Evolutionary conservation across 2,113 vertebrate genomes (phyloP).

Genomic region (Erythrocercus mccallii): DNA sequence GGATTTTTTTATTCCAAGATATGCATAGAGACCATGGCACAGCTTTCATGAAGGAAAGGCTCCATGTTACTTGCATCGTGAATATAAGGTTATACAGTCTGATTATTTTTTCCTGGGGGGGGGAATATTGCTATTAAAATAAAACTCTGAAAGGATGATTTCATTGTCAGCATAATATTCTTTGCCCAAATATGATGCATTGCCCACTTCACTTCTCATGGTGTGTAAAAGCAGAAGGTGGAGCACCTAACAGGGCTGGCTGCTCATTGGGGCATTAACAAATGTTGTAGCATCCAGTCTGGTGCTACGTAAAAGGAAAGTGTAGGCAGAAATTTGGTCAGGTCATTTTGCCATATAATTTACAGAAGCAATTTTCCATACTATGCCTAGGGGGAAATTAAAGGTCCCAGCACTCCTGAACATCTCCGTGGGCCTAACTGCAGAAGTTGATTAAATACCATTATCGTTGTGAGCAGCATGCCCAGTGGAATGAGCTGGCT

Average conservation of each 20-base stretch:
- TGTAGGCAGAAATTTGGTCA: not conserved
- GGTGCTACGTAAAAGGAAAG: not conserved
- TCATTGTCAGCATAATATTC: not conserved
- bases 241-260: not conserved
- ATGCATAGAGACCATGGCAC: not conserved
- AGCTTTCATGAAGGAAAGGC: not conserved
- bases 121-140: not conserved
- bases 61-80: rapidly evolving
- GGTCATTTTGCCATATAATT: not conserved
- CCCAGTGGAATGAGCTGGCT: rapidly evolving
- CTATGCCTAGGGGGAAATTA: not conserved
- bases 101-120: not conserved
- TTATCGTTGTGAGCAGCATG: not conserved
- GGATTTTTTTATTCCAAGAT: not conserved
- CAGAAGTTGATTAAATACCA: not conserved
- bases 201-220: not conserved
- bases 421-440: not conserved
- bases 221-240: not conserved
- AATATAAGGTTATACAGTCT: not conserved
- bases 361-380: not conserved
- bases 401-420: not conserved
- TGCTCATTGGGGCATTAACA: not conserved
- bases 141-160: not conserved
- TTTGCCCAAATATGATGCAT: not conserved
- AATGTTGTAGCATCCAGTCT: not conserved